phyloP scores from a whole-genome alignment of 1,140 invertebrate genomes.

The Sycophaga agraensis region DNA sequence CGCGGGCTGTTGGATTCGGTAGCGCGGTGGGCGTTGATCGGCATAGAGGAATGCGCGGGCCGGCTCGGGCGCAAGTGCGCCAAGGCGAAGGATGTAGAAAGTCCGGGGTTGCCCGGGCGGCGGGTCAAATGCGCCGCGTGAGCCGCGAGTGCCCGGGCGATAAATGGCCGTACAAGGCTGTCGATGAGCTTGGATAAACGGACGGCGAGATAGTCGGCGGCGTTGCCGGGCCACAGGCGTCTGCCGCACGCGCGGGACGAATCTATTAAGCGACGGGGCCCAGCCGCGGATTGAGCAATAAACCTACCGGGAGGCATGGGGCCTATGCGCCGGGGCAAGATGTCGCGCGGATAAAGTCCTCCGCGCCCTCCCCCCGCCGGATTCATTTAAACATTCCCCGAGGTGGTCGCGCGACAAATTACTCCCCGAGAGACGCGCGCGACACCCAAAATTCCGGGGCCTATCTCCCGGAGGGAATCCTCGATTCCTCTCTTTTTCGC shows the following conservation, averaged over 20 bases:
- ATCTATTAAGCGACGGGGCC: slow-evolving; percentile 51
- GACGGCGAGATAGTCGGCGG: background rate
- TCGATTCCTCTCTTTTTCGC: background rate
- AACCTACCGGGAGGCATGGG: slow-evolving; percentile 57
- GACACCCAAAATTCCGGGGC: slow-evolving; percentile 39
- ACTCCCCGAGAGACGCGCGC: slow-evolving; percentile 51
- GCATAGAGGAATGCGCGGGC: too few species aligned
- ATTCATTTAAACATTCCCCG: slow-evolving; percentile 60
- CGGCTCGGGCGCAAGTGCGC: too few species aligned
- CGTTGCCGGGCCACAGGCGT: slow-evolving; percentile 21
- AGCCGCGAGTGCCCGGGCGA: background rate
- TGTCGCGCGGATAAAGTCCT: slow-evolving; percentile 57
- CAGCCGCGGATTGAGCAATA: slow-evolving; percentile 54
- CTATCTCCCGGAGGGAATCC: slow-evolving; percentile 8
- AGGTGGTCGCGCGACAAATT: slow-evolving; percentile 61
- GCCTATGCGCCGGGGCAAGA: too few species aligned
- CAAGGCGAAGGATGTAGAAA: too few species aligned
- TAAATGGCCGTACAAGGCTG: slow-evolving; percentile 15
- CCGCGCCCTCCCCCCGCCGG: slow-evolving; percentile 40
- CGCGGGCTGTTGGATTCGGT: too few species aligned
- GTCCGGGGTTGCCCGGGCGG: too few species aligned
- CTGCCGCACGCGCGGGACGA: slow-evolving; percentile 44
- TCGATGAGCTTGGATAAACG: slow-evolving; percentile 15
- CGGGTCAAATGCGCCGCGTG: too few species aligned
- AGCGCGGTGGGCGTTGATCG: too few species aligned